phyloP scores from a whole-genome alignment of 2,888 invertebrate genomes.

The Drosophila ochracea region DNA sequence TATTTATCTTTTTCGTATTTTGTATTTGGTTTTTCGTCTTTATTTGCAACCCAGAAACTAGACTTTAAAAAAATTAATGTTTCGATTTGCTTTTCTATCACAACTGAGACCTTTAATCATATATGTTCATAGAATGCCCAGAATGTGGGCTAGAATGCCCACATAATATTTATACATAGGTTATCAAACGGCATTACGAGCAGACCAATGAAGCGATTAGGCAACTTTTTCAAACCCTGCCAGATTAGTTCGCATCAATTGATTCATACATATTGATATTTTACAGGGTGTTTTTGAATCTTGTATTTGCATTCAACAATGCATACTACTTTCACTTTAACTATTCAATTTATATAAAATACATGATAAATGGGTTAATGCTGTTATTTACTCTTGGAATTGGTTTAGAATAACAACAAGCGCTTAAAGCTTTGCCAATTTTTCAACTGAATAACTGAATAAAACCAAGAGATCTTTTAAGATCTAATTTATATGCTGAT shows the following conservation, averaged over 20 bases:
- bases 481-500: background rate
- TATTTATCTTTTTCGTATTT: slow-evolving; percentile 46
- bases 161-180: slow-evolving; percentile 64
- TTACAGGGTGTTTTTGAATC: slow-evolving; percentile 24
- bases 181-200: slow-evolving; percentile 35
- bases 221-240: slow-evolving; percentile 30
- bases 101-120: slow-evolving; percentile 20
- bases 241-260: slow-evolving; percentile 43
- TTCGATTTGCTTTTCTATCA: slow-evolving; percentile 26
- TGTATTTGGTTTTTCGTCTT: slow-evolving; percentile 7
- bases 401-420: background rate
- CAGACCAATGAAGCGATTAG: slow-evolving; percentile 63
- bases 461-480: background rate
- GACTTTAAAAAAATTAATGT: slow-evolving; percentile 5
- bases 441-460: background rate
- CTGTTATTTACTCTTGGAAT: background rate
- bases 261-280: background rate
- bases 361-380: background rate
- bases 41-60: background rate
- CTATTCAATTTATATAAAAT: slow-evolving; percentile 21
- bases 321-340: slow-evolving; percentile 28
- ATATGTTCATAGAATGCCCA: background rate
- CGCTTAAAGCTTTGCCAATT: background rate
- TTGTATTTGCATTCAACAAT: slow-evolving; percentile 4
- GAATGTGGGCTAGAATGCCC: slow-evolving; percentile 38